Evolutionary conservation across 1,140 invertebrate genomes (phyloP), one percentile per base, ranked within the genome.

Genomic region (Acyrthosiphon pisum): DNA sequence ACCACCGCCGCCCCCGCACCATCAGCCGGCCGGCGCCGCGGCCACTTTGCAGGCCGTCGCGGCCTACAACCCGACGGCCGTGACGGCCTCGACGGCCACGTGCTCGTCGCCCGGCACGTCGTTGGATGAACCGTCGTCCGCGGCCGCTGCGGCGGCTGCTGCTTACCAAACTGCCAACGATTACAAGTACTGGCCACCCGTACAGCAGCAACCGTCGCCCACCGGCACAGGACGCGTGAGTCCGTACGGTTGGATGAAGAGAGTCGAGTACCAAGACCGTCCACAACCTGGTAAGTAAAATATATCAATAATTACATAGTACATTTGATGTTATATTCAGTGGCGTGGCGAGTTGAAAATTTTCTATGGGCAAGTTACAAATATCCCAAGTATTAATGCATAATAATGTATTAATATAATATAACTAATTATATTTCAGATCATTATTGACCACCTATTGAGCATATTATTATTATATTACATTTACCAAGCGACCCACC

Each of bases 231-330:
- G 91, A 11, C 91, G 91, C 35, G 48, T 86, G 23, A 93, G 91
- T 3, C 91, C 91, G 48, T 93, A 93, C 35, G 91, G 91, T 50
- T 93, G 91, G 91, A 93, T 93, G 91, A 93, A 93, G 41, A 86
- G 91, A 30, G 81, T 93, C 46, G 91, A 93, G 76, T 93, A 93
- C 35, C 91, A 93, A 44, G 91, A 93, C 35, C 91, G 91, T 84
- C 91, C 91, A 30, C 91, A 93, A 93, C 91, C 91, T 3, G 91
- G 91, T 93, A n/a, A 18, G 87, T 88, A 22, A 53, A 50, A 20
- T 87, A n/a, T 87, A 26, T 11, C 23, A 44, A 84, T 84, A 84
- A 84, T 68, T 84, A n/a, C n/a, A n/a, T n/a, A n/a, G n/a, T n/a
- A n/a, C n/a, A n/a, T n/a, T n/a, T n/a, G n/a, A n/a, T n/a, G n/a